A percentile compares a stretch with the other conserved stretches of the same genome.
Conservation (phyloP, 92 coral and sea anemone genomes). For the Chrysogorgia sp. region DNA sequence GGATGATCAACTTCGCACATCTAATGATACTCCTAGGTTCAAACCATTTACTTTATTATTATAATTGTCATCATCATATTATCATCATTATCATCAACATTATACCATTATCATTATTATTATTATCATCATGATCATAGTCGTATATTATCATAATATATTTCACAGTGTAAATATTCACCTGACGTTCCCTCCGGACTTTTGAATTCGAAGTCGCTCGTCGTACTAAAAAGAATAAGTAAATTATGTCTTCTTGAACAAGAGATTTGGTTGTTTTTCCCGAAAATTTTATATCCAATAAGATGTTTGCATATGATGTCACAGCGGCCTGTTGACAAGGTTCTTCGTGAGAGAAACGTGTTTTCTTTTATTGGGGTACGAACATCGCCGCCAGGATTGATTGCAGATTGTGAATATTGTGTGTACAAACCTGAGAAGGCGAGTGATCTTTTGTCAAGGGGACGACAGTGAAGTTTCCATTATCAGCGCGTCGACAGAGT, state of each 20-base stretch:
- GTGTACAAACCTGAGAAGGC: constrained; percentile 76
- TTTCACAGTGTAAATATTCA: constrained; percentile 26
- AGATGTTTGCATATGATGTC: too few species aligned
- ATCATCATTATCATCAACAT: background rate
- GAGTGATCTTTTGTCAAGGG: constrained; percentile 94
- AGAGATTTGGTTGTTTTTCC: too few species aligned
- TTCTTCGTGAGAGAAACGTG: too few species aligned
- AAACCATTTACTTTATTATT: too few species aligned
- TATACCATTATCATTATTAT: background rate
- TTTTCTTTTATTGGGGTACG: too few species aligned
- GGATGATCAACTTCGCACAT: too few species aligned
- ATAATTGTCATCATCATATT: too few species aligned
- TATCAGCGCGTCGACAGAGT: constrained; percentile 76
- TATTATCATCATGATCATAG: background rate
- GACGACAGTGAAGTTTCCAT: constrained; percentile 75
- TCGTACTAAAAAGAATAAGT: constrained; percentile 66
- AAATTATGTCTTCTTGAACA: too few species aligned
- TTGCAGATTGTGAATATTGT: background rate
- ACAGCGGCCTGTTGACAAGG: too few species aligned
- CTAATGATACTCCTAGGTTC: too few species aligned
- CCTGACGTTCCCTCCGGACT: constrained; percentile 96
- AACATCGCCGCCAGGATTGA: too few species aligned
- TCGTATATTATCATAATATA: background rate
- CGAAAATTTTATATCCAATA: too few species aligned
- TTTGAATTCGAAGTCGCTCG: constrained; percentile 95